These are phyloP conservation scores for Hecatera dysodea DNA, from an alignment of 2,888 invertebrate species.

Conservation along the genomic window DNA sequence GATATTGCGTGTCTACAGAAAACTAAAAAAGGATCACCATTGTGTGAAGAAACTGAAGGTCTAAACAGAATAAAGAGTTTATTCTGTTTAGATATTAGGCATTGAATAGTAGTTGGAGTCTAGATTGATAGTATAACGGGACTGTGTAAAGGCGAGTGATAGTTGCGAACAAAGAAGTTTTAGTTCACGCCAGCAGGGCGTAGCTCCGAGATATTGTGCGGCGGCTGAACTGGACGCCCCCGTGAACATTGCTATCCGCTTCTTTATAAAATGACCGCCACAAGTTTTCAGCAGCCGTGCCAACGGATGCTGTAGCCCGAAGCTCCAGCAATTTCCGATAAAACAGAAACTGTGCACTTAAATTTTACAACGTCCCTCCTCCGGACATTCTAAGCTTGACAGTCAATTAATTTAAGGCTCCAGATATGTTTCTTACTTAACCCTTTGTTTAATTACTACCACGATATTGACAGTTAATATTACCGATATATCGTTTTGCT, in stretches of 20 bases:
- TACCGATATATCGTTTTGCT: slow-evolving; percentile 18
- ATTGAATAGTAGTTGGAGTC: background rate
- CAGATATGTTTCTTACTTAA: slow-evolving; percentile 20
- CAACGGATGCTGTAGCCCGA: slow-evolving; percentile 30
- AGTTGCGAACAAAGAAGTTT: slow-evolving; percentile 63
- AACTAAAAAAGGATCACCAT: slow-evolving; percentile 1
- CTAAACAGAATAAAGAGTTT: slow-evolving; percentile 3
- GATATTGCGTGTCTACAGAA: slow-evolving; percentile 40
- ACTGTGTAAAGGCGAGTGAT: slow-evolving; percentile 38
- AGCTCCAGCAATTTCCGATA: slow-evolving; percentile 55
- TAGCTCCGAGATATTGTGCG: slow-evolving; percentile 60
- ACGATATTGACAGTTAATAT: slow-evolving; percentile 31
- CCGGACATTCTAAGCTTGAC: slow-evolving; percentile 23
- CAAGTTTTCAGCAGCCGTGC: slow-evolving; percentile 56
- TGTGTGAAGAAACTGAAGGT: slow-evolving; percentile 5
- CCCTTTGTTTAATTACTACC: slow-evolving; percentile 22
- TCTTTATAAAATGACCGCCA: slow-evolving; percentile 53
- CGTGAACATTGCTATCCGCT: slow-evolving; percentile 58
- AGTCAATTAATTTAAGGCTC: slow-evolving; percentile 32
- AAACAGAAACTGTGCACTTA: slow-evolving; percentile 52
- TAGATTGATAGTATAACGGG: slow-evolving; percentile 42
- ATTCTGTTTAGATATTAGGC: too few species aligned
- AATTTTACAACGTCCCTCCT: slow-evolving; percentile 48
- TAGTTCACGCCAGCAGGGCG: slow-evolving; percentile 58
- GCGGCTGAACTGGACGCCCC: slow-evolving; percentile 55